Conservation (phyloP, 2,797 vertebrate genomes). For the Gastrophryne carolinensis region DNA sequence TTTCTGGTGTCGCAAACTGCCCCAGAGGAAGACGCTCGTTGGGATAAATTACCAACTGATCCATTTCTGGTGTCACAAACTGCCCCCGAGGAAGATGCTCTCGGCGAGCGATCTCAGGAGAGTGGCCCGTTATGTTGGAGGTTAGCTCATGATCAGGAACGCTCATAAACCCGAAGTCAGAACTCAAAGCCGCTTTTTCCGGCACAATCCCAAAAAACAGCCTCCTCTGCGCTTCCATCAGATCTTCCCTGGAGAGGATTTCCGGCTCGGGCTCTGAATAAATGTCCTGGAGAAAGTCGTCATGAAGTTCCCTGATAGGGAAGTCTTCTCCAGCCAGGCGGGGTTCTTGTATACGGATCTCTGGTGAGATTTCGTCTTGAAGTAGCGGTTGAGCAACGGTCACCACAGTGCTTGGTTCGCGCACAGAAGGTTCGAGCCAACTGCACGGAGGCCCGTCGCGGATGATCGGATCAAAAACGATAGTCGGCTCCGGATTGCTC, state of each 20-base stretch:
- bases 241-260: neutral
- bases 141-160: neutral
- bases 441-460: neutral
- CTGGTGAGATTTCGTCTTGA: neutral
- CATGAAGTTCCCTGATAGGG: neutral
- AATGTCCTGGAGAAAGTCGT: neutral
- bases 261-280: neutral
- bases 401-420: neutral
- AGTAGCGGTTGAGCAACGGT: neutral
- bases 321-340: neutral
- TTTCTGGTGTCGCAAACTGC: no score
- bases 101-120: no score
- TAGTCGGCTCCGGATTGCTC: slow-evolving; percentile 39
- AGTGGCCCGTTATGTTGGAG: neutral
- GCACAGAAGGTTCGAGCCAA: neutral
- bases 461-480: neutral
- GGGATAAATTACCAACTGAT: neutral
- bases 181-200: neutral
- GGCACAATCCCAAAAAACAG: neutral
- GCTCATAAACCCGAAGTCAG: neutral
- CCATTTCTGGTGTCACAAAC: no score
- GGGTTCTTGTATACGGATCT: neutral
- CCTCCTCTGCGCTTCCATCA: neutral
- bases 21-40: neutral
- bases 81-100: neutral